Base-by-base conservation (phyloP, 2,113 vertebrate species). In the Pseudorhombus dupliciocellatus region DNA sequence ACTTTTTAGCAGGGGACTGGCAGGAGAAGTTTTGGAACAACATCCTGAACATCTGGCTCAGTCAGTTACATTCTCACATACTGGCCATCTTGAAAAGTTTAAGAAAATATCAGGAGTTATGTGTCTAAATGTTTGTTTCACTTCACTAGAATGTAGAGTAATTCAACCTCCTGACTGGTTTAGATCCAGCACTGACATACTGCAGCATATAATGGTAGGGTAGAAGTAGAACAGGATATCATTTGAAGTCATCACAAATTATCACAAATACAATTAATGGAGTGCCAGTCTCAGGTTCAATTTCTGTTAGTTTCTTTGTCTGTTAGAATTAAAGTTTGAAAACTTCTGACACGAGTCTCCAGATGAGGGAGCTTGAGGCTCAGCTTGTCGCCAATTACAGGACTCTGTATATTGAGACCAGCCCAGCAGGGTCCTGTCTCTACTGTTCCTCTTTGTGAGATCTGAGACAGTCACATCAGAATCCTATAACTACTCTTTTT, bases 311-410 rank as follows among this genome's bases (percentile, higher is more conserved):
- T 42, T 40, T 7, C 28, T 53, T 53, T 26, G 25, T 30, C 34
- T 7, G 57, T 20, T 16, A 22, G n/a, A 58, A 34, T 58, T 1
- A 14, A 16, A 24, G 57, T 59, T 56, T 72, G 5, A 66, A 30
- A 48, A 15, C 48, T 34, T 53, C 30, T 66, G 58, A 70, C 64
- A 11, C 24, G 58, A 75, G 55, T 75, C 77, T 88, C 84, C 87
- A 90, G 89, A 81, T 64, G 88, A 89, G 85, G 85, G 87, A 90
- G 89, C 85, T 79, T 84, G 63, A 81, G 69, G 64, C 75, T 75
- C 56, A 82, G 63, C 42, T 42, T 58, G 44, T 20, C 21, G 64
- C 50, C 79, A 82, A 67, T 75, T 72, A 81, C 20, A 74, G 54
- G 7, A 0, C 14, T 24, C 21, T 15, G 12, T 18, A 20, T n/a